Percentiles rank a stretch among this genome's conserved stretches.
Conservation (phyloP, 2,113 vertebrate species). For the Vimba vimba region DNA sequence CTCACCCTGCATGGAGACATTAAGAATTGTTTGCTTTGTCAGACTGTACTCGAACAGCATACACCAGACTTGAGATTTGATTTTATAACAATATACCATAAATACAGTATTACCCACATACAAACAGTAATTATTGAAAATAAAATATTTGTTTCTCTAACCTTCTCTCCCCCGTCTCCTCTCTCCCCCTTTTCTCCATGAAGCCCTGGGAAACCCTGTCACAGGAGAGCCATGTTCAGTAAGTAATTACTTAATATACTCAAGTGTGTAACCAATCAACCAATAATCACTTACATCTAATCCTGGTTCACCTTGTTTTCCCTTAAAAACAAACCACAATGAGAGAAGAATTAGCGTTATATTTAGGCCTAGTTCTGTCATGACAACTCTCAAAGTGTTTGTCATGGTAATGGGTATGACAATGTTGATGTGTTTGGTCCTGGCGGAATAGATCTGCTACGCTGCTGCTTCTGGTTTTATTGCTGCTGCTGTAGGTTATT, state of each 20-base stretch:
- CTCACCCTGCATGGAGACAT: constrained; percentile 80
- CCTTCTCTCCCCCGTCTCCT: constrained; percentile 92
- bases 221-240: constrained; percentile 35
- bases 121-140: neutral
- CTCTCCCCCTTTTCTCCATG: constrained; percentile 89
- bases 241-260: constrained; percentile 39
- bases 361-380: neutral
- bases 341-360: neutral
- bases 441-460: too few species aligned
- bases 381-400: too few species aligned
- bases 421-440: too few species aligned
- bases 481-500: too few species aligned
- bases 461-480: too few species aligned
- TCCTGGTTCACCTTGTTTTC: constrained; percentile 90
- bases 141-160: constrained; percentile 56
- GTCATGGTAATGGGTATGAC: too few species aligned
- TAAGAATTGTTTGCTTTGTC: neutral
- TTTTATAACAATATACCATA: neutral
- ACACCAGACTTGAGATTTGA: neutral
- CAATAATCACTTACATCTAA: constrained; percentile 85
- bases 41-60: neutral
- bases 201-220: constrained; percentile 90
- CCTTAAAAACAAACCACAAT: constrained; percentile 72
- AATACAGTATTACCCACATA: neutral
- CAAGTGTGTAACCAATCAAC: neutral